Evolutionary conservation across 1,140 invertebrate species (phyloP).

Genomic region (Musca vetustissima): DNA sequence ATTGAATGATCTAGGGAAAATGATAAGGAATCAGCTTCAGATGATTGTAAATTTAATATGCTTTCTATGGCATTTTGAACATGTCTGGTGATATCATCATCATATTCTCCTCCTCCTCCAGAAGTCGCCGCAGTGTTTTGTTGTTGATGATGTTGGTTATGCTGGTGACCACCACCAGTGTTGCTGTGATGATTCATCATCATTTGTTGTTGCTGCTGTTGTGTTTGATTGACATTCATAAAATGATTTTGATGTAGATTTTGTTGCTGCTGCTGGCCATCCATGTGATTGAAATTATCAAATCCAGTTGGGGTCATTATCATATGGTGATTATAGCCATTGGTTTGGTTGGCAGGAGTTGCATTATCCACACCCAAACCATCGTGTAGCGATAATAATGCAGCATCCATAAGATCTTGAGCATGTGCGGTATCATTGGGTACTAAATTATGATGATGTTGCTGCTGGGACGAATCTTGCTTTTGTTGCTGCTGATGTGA

Average conservation of each 20-base stretch:
- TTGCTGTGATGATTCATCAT: conserved; percentile 26
- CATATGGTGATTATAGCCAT: conserved; percentile 2
- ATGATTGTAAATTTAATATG: conserved; percentile 71
- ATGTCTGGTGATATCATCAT: conserved; percentile 71
- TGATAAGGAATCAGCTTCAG: conserved; percentile 38
- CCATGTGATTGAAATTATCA: conserved; percentile 33
- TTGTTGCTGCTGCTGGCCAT: conserved; percentile 36
- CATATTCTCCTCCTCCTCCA: conserved; percentile 47
- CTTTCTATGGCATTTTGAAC: conserved; percentile 78
- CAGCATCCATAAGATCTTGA: conserved; percentile 40
- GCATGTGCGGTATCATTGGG: conserved; percentile 9
- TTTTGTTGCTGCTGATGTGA: conserved; percentile 38
- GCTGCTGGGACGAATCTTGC: conserved; percentile 23
- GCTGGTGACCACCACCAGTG: conserved; percentile 7
- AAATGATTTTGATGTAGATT: conserved; percentile 17
- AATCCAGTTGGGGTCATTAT: too few relatives aligned
- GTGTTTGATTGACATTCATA: conserved; percentile 23
- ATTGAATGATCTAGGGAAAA: conserved; percentile 51
- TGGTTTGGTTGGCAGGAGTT: conserved; percentile 23
- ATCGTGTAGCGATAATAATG: conserved; percentile 43
- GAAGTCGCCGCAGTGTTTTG: conserved; percentile 36
- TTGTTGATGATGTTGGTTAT: conserved; percentile 26
- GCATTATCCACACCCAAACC: conserved; percentile 37
- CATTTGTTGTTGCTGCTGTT: conserved; percentile 36
- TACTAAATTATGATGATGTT: conserved; percentile 33